Evolutionary conservation across 2,113 vertebrate genomes (phyloP), one percentile per base, ranked within the genome.

Genomic region (Oxyruncus cristatus): DNA sequence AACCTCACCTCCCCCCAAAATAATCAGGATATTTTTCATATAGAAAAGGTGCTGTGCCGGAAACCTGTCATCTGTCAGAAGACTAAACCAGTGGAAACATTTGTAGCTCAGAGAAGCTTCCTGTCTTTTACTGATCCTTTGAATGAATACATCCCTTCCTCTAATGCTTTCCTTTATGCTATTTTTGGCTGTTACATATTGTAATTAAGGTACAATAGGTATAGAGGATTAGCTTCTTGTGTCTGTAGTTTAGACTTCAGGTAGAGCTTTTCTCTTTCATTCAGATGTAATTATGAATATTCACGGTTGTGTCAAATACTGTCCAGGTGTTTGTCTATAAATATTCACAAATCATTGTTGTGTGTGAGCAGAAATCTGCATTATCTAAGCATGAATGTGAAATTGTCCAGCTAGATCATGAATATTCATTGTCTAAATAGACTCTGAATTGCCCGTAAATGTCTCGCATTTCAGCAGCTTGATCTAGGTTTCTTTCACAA

Each of bases 301-400:
- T 96, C 74, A 92, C 0, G 0, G 12, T 9, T 83, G 30, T 93
- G 76, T 85, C 85, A 92, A 92, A 97, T 72, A 70, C 73, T 94
- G 72, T 90, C 96, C 97, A 97, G 96, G 96, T 96, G 96, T 88
- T 96, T 5, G 3, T 30, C 83, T 82, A 96, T 97, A 93, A 97
- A 96, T 97, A 97, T 97, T 97, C 95, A 93, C 70, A 96, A 96
- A 86, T 81, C 94, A 92, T 91, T 96, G 94, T 95, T 97, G 81
- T 95, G 81, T 95, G 73, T n/a, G 62, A 85, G 84, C 86, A 93
- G 97, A 96, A 96, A 96, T 96, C 95, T 96, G 50, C 58, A 75
- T 95, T 95, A 93, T 94, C 95, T 92, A 86, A 93, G 65, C 76
- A 72, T 59, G 94, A 95, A 92, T 91, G 79, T 96, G 90, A 94